Evolutionary conservation across 2,888 invertebrate species (phyloP).

Genomic region (Drosophila mimica): DNA sequence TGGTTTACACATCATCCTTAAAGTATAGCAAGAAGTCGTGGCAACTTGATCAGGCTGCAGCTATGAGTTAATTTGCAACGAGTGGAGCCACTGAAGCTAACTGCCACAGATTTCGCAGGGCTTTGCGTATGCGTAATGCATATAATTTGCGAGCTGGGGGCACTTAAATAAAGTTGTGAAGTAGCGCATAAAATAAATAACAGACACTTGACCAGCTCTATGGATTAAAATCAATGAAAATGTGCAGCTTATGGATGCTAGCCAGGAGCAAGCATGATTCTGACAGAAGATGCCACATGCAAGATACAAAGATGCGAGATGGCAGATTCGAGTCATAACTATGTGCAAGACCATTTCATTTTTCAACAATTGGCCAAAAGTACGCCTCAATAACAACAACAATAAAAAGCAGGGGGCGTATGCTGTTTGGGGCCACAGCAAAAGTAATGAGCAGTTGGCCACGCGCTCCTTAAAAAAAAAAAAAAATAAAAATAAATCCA

Average conservation of each 20-base stretch:
- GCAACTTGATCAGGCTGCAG: conserved; percentile 18
- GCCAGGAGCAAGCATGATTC: conserved; percentile 61
- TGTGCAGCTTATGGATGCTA: conserved; percentile 46
- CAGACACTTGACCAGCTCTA: conserved; percentile 68
- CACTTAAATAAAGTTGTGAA: conserved; percentile 78
- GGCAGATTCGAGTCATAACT: conserved; percentile 58
- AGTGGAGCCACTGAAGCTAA: conserved; percentile 1
- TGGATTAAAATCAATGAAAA: conserved; percentile 71
- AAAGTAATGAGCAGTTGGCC: conserved; percentile 80
- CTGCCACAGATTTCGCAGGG: conserved; percentile 20
- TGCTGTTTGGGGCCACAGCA: conserved; percentile 49
- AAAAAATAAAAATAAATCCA: conserved; percentile 29
- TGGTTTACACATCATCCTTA: neutral
- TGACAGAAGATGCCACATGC: conserved; percentile 25
- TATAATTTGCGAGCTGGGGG: conserved; percentile 68
- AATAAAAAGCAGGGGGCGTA: conserved; percentile 48
- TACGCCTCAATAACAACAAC: conserved; percentile 68
- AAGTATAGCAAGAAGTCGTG: conserved; percentile 1
- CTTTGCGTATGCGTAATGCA: conserved; percentile 72
- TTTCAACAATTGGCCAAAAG: conserved; percentile 77
- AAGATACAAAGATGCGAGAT: conserved; percentile 33
- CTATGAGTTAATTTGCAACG: conserved; percentile 74
- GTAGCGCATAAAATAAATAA: conserved; percentile 78
- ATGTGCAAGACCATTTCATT: conserved; percentile 79
- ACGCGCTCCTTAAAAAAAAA: conserved; percentile 65